Percentiles rank a stretch among this genome's conserved stretches.
Evolutionary conservation across 2,888 invertebrate species (phyloP).

Genomic region (Pyrrhia umbra): DNA sequence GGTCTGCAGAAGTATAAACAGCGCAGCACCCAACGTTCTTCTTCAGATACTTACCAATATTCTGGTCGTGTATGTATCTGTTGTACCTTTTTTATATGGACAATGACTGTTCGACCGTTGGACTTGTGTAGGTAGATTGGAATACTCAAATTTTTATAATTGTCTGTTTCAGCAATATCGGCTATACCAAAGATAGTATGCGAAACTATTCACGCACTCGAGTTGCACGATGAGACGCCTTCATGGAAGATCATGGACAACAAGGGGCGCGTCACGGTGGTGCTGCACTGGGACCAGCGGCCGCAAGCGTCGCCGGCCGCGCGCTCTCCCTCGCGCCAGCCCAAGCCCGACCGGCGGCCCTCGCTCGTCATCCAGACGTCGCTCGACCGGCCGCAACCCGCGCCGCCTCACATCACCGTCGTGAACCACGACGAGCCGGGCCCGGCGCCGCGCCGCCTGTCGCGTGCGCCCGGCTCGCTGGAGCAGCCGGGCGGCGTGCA

Average conservation of each 20-base stretch:
- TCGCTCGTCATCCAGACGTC: constrained; percentile 94
- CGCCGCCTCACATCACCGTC: constrained; percentile 97
- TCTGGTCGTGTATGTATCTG: too few relatives aligned
- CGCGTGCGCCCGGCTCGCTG: constrained; percentile 92
- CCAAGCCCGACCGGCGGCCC: constrained; percentile 91
- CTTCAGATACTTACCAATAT: too few relatives aligned
- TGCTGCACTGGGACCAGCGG: constrained; percentile 98
- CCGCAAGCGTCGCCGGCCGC: constrained; percentile 92
- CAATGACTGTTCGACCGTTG: too few relatives aligned
- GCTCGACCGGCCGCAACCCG: constrained; percentile 92
- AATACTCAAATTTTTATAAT: constrained; percentile 18
- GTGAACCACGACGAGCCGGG: constrained; percentile 98
- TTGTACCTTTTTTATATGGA: too few relatives aligned
- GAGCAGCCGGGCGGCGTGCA: constrained; percentile 93
- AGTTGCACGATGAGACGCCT: constrained; percentile 98
- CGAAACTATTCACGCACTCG: constrained; percentile 98
- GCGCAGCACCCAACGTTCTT: too few relatives aligned
- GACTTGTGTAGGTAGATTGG: not conserved
- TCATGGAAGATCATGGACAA: constrained; percentile 99
- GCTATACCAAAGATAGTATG: constrained; percentile 99
- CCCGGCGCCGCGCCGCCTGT: constrained; percentile 92
- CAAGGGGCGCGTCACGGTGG: constrained; percentile 98
- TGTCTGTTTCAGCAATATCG: constrained; percentile 94
- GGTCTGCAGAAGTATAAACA: too few relatives aligned
- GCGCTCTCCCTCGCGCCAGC: constrained; percentile 86